Conservation (phyloP, 2,797 vertebrate species). For the Premnoplex brunnescens region DNA sequence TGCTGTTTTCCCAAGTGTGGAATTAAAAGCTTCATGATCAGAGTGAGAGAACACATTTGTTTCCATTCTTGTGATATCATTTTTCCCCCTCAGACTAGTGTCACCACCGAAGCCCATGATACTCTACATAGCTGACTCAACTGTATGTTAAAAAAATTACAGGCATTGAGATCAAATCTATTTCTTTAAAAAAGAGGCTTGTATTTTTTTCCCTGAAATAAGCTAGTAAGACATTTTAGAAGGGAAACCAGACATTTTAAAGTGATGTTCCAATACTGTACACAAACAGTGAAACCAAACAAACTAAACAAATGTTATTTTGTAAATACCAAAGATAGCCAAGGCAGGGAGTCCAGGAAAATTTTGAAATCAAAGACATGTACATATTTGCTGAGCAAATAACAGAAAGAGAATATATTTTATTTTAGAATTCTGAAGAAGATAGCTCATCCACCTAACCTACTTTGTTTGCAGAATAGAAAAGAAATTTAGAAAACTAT, state of each 20-base stretch:
- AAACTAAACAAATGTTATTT: neutral
- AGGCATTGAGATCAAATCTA: neutral
- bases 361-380: neutral
- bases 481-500: neutral
- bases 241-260: neutral
- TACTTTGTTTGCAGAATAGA: neutral
- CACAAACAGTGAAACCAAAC: neutral
- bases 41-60: conserved; percentile 55
- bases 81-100: conserved; percentile 14
- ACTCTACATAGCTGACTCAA: neutral
- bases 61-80: conserved; percentile 62
- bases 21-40: conserved; percentile 66
- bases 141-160: neutral
- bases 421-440: neutral
- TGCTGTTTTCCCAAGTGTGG: conserved; percentile 58
- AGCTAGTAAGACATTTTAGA: neutral
- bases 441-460: neutral
- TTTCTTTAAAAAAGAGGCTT: neutral
- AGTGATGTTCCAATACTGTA: neutral
- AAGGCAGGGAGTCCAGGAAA: neutral
- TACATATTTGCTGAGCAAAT: neutral
- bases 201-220: neutral
- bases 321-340: neutral
- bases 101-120: neutral
- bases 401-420: neutral